Conservation (phyloP, 2,888 invertebrate genomes). For the Pseudolycoriella hygida region DNA sequence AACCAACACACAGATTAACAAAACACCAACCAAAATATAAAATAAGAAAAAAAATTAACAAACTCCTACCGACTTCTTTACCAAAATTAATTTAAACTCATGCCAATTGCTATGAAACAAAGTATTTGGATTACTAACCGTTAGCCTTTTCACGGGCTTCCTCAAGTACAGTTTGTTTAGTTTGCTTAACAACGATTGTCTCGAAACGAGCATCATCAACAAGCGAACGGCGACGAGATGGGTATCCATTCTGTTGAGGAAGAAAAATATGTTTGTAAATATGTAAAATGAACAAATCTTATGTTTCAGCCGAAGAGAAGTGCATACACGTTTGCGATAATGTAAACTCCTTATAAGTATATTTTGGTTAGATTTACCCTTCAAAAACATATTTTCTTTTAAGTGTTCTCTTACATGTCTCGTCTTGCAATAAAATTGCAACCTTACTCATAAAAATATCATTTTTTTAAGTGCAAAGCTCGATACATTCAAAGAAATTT, state of each 20-base stretch:
- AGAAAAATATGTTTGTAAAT: slow-evolving; percentile 8
- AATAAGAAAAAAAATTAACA: slow-evolving; percentile 2
- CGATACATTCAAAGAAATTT: no score
- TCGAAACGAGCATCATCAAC: slow-evolving; percentile 98
- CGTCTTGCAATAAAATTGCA: no score
- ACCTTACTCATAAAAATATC: no score
- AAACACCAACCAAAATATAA: slow-evolving; percentile 8
- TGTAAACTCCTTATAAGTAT: no score
- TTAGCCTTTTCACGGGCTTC: slow-evolving; percentile 77
- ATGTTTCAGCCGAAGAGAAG: no score
- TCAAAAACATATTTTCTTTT: no score
- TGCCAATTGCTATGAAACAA: neutral
- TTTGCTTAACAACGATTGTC: slow-evolving; percentile 87
- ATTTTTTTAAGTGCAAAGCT: no score
- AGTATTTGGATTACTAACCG: slow-evolving; percentile 38
- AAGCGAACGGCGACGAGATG: slow-evolving; percentile 83
- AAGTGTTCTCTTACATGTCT: no score
- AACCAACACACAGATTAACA: slow-evolving; percentile 12
- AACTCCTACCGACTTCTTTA: no score
- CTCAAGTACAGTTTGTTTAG: slow-evolving; percentile 79
- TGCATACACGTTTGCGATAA: slow-evolving; percentile 2
- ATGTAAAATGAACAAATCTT: no score
- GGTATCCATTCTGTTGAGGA: slow-evolving; percentile 75
- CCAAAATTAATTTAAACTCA: no score
- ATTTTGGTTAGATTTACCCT: no score